Base-by-base conservation (phyloP, 2,888 invertebrate genomes). In the Pterobdella sp. region DNA sequence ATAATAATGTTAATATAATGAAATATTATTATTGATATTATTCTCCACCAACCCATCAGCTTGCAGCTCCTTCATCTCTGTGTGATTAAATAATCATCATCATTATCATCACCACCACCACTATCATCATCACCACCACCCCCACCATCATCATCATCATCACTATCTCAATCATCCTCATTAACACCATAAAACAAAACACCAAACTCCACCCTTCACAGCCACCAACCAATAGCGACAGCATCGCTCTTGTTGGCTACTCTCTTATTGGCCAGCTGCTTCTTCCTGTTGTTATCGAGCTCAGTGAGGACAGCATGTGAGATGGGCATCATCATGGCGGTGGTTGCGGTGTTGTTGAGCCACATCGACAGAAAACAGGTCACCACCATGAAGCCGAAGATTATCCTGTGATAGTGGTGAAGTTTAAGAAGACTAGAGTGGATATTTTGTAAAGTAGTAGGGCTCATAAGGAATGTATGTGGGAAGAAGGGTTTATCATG, bases 291-390 rank as follows among this genome's bases (percentile, higher is more conserved):
- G 4, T 70, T 67, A 10, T 72, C 74, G 22, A 93, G 84, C 77
- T 93, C 92, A 80, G 89, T 88, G 3, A 82, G 75, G 10, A 82
- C 80, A 18, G 82, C 82, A 68, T 81, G 79, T 0, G 81, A 80
- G 32, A 82, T 81, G 0, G 82, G 82, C 3, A 82, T 76, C 82
- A 82, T 82, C 82, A 82, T 82, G 68, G 82, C 81, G 0, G 82
- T 80, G 10, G 82, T 92, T 0, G 94, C 94, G 0, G 94, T 94
- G 82, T 94, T 94, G 7, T 92, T 93, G 78, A 94, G 93, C 94
- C 94, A 94, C 93, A 94, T 94, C 0, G 93, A 93, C 78, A 94
- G 88, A 80, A 93, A 92, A 91, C 92, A 93, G 0, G 93, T 92
- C 26, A 92, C 92, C 76, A 89, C 87, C 80, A 93, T 90, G 67